phyloP scores from a whole-genome alignment of 30 jellyfish, hydroid and myxozoan species.

The Catostylus mosaicus region DNA sequence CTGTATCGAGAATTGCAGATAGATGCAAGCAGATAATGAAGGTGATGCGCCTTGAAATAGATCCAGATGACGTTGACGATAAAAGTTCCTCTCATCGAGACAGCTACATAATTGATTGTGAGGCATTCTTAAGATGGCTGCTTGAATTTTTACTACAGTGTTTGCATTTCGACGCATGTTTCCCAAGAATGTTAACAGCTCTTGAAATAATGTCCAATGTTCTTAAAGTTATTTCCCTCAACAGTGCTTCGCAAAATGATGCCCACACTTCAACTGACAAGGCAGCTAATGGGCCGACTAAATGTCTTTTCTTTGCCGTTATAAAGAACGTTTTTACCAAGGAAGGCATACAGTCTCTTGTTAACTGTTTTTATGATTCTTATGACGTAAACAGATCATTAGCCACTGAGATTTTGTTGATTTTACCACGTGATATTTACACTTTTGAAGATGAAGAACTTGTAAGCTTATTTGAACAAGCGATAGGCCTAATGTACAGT shows the following conservation, averaged over 20 bases:
- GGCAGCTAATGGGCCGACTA: neutral
- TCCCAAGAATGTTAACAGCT: slow-evolving; percentile 65
- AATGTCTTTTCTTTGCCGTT: neutral
- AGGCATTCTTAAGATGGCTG: slow-evolving; percentile 68
- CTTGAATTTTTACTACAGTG: slow-evolving; percentile 43
- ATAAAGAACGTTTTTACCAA: slow-evolving; percentile 12
- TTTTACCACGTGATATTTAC: slow-evolving; percentile 54
- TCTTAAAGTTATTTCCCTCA: neutral
- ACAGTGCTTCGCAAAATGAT: neutral
- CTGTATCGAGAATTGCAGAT: slow-evolving; percentile 61
- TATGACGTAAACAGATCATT: slow-evolving; percentile 69
- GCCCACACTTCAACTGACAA: neutral
- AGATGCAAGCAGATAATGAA: slow-evolving; percentile 13
- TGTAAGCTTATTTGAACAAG: slow-evolving; percentile 34
- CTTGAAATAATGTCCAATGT: slow-evolving; percentile 38
- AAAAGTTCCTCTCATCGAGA: neutral
- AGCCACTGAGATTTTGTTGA: slow-evolving; percentile 56
- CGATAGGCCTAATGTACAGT: slow-evolving; percentile 36
- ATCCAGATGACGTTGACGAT: neutral
- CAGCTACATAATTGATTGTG: neutral
- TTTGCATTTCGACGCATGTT: slow-evolving; percentile 46
- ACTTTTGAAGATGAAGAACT: slow-evolving; percentile 8
- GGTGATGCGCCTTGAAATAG: neutral
- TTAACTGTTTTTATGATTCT: slow-evolving; percentile 69
- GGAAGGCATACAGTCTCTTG: slow-evolving; percentile 34